A percentile compares a stretch with the other conserved stretches of the same genome.
These are phyloP conservation scores for Cataglyphis rosenhaueri DNA, from an alignment of 2,888 invertebrate genomes.

Conservation along the genomic window DNA sequence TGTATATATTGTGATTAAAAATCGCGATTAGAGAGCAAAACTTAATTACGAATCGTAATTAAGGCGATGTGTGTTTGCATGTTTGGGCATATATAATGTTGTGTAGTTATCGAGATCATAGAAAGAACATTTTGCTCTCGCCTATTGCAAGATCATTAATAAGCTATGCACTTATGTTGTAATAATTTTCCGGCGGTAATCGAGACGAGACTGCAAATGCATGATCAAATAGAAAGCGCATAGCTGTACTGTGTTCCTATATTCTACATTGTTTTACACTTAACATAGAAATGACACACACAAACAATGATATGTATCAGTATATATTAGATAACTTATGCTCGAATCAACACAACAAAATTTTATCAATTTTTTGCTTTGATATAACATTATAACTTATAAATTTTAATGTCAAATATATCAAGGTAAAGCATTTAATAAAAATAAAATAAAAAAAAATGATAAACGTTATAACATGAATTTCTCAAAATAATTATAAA, in stretches of 20 bases:
- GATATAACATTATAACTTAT: neutral
- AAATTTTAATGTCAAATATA: conserved; percentile 2
- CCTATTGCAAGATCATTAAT: conserved; percentile 69
- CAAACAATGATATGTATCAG: neutral
- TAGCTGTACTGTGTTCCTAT: conserved; percentile 60
- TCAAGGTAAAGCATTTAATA: neutral
- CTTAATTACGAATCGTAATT: neutral
- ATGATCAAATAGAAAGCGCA: conserved; percentile 69
- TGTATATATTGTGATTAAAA: neutral
- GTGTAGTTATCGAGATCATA: conserved; percentile 14
- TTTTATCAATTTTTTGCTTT: neutral
- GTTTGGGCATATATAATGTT: neutral
- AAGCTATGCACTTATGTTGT: conserved; percentile 59
- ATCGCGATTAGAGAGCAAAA: neutral
- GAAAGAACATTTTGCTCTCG: conserved; percentile 59
- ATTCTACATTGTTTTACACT: conserved; percentile 62
- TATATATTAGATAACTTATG: neutral
- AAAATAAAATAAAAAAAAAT: neutral
- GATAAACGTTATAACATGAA: neutral
- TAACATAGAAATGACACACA: neutral
- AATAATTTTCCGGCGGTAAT: conserved; percentile 73
- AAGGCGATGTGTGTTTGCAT: neutral
- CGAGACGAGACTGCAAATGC: conserved; percentile 69
- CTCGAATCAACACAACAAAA: neutral
- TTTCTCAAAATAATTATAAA: neutral